Conservation (phyloP, 2,888 invertebrate genomes). For the Lasioglossum oenotherae region DNA sequence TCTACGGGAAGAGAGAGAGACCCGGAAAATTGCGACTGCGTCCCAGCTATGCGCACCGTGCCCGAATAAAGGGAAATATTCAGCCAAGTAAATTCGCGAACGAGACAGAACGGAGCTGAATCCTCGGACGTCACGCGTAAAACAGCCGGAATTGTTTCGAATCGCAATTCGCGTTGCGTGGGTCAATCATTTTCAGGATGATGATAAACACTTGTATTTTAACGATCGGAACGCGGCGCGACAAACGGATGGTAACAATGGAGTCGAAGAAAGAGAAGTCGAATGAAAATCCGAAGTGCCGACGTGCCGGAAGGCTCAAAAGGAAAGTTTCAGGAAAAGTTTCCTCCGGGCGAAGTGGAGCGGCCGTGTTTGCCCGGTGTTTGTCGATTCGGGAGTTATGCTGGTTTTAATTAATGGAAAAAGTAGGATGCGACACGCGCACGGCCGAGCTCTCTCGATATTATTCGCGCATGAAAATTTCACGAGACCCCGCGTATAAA, state of each 20-base stretch:
- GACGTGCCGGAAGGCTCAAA: background rate
- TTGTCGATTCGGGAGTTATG: background rate
- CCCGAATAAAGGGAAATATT: slow-evolving; percentile 29
- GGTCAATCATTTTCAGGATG: background rate
- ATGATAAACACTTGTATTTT: background rate
- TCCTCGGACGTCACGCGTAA: background rate
- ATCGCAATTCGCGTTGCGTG: too few species aligned
- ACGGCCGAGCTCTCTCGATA: background rate
- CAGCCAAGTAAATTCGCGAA: slow-evolving; percentile 26
- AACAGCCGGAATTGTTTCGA: background rate
- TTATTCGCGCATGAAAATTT: slow-evolving; percentile 5
- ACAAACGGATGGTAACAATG: background rate
- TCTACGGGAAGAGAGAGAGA: slow-evolving; percentile 6
- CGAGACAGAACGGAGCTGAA: background rate
- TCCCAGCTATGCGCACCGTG: background rate
- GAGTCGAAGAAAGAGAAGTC: background rate
- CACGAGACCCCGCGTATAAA: background rate
- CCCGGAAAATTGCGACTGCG: background rate
- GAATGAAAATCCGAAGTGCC: background rate
- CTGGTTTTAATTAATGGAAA: background rate
- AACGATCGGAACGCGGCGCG: background rate
- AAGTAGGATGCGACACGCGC: background rate
- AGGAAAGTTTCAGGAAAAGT: background rate
- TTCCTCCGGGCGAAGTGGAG: background rate
- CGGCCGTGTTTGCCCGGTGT: background rate